Evolutionary conservation across 92 coral and sea anemone species (phyloP).

Genomic region (Palythoa heliodiscus): DNA sequence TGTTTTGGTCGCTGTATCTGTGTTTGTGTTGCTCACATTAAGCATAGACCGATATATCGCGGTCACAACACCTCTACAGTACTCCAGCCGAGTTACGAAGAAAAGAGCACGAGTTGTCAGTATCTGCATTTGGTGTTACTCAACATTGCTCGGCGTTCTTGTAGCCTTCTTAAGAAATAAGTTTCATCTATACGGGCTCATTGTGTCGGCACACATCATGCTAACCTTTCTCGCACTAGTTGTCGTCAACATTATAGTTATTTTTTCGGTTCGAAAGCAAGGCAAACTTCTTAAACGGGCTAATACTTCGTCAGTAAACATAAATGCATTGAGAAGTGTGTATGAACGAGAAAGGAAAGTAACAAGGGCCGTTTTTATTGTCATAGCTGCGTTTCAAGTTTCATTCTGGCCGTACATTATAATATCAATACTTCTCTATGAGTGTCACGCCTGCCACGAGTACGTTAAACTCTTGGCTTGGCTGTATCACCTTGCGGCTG

Average conservation of each 20-base stretch:
- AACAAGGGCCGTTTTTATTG: constrained; percentile 25
- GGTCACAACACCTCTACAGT: constrained; percentile 20
- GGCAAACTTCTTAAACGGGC: background rate
- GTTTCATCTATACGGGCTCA: constrained; percentile 30
- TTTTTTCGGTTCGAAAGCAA: constrained; percentile 27
- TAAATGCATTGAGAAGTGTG: background rate
- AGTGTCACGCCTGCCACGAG: background rate
- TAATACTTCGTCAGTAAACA: background rate
- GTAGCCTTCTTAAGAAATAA: constrained; percentile 6
- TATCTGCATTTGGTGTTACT: constrained; percentile 25
- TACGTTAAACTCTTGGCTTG: constrained; percentile 10
- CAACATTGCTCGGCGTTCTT: constrained; percentile 25
- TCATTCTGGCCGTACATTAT: constrained; percentile 29
- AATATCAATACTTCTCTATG: constrained; percentile 10
- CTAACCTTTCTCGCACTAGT: constrained; percentile 3
- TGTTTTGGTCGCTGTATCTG: constrained; percentile 27
- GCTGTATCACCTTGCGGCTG: constrained; percentile 15
- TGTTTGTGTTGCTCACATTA: constrained; percentile 13
- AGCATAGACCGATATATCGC: constrained; percentile 38
- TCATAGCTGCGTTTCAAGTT: constrained; percentile 24
- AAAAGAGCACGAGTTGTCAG: constrained; percentile 5
- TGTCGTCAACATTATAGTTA: background rate
- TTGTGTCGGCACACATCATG: constrained; percentile 25
- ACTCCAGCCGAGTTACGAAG: constrained; percentile 22
- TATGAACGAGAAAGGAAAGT: constrained; percentile 35